Conservation (phyloP, 2,113 vertebrate genomes). For the Peromyscus polionotus region DNA sequence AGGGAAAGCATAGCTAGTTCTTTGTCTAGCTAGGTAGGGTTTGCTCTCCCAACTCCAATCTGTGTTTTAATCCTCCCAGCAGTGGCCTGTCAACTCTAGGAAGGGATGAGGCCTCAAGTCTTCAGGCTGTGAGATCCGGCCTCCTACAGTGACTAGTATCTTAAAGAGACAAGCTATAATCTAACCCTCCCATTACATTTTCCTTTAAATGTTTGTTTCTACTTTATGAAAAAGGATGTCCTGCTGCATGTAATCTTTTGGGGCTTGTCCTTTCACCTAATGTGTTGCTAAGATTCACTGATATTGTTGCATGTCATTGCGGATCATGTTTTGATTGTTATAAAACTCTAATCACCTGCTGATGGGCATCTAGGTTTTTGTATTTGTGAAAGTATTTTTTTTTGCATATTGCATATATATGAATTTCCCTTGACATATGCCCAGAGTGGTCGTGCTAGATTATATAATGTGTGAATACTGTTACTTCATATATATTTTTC, state of each 20-base stretch:
- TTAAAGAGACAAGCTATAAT: background rate
- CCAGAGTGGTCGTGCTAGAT: background rate
- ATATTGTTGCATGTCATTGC: background rate
- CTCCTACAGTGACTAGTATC: background rate
- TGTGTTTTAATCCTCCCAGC: background rate
- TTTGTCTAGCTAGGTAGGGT: background rate
- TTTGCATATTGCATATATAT: background rate
- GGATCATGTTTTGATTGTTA: background rate
- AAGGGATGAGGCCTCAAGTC: background rate
- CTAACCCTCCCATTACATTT: background rate
- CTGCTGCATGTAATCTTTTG: background rate
- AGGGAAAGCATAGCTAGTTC: background rate
- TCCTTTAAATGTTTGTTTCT: background rate
- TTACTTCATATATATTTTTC: background rate
- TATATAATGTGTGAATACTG: background rate
- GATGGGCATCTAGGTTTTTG: slow-evolving; percentile 6
- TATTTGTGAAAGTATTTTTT: background rate
- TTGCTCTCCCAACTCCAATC: background rate
- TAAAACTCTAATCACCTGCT: background rate
- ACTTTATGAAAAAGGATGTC: slow-evolving; percentile 26
- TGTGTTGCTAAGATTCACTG: slow-evolving; percentile 28
- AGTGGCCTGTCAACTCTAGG: background rate
- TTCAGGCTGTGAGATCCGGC: background rate
- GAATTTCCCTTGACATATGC: slow-evolving; percentile 2
- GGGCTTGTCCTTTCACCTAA: background rate